phyloP scores from a whole-genome alignment of 2,113 vertebrate genomes.

The Hyla sarda region DNA sequence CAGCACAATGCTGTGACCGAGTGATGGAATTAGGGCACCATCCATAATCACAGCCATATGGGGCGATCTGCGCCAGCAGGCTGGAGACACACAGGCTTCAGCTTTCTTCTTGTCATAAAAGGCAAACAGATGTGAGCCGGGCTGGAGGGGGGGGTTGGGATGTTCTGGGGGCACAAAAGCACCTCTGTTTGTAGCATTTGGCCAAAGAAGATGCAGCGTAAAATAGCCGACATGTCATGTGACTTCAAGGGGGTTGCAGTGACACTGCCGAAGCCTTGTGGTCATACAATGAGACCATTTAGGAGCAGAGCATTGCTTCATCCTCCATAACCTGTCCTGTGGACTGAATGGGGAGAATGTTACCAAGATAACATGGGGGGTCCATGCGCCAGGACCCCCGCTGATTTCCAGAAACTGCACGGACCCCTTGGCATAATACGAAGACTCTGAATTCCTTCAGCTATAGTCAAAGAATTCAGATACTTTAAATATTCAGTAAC shows the following conservation, averaged over 20 bases:
- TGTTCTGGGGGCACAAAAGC: conserved; percentile 27
- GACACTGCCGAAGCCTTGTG: background rate
- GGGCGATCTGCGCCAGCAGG: background rate
- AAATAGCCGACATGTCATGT: background rate
- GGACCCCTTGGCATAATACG: background rate
- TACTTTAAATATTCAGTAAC: background rate
- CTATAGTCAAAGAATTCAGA: background rate
- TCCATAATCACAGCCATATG: conserved; percentile 52
- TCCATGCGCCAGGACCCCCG: background rate
- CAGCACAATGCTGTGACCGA: conserved; percentile 49
- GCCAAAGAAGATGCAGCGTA: background rate
- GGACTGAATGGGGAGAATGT: background rate
- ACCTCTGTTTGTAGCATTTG: conserved; percentile 31
- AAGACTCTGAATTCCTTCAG: background rate
- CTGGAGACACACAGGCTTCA: conserved; percentile 38
- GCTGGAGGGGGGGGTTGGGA: background rate
- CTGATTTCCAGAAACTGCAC: background rate
- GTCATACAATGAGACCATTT: background rate
- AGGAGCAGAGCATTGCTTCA: background rate
- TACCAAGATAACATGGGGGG: background rate
- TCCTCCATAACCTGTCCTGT: background rate
- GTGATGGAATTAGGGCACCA: conserved; percentile 49
- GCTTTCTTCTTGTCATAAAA: conserved; percentile 41
- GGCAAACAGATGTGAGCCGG: conserved; percentile 52
- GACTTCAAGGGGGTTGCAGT: background rate